A percentile compares a stretch with the other conserved stretches of the same genome.
phyloP scores from a whole-genome alignment of 2,888 invertebrate genomes.

The Drosophila paranaensis region DNA sequence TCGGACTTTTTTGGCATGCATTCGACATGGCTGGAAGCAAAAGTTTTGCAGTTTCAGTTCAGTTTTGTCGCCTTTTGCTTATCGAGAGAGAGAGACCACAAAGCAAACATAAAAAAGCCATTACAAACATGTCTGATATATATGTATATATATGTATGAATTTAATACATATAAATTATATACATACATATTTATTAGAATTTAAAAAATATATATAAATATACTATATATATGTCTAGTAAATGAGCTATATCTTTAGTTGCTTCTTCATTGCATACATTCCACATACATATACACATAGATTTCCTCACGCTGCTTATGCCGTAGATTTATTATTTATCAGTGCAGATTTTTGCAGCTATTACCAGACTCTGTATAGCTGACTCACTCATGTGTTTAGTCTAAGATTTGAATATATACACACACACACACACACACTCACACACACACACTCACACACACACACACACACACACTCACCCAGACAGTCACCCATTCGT shows the following conservation, averaged over 20 bases:
- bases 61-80: conserved; percentile 38
- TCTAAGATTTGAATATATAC: conserved; percentile 39
- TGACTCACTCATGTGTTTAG: conserved; percentile 59
- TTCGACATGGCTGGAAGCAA: conserved; percentile 29
- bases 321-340: conserved; percentile 73
- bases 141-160: not conserved
- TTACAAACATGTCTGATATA: conserved; percentile 37
- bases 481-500: conserved; percentile 8
- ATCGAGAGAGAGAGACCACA: conserved; percentile 48
- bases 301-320: conserved; percentile 52
- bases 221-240: not conserved
- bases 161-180: no score
- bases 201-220: no score
- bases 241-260: not conserved
- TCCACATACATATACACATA: not conserved
- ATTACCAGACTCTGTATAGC: conserved; percentile 25
- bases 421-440: conserved; percentile 17
- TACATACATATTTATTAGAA: no score
- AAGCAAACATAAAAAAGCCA: conserved; percentile 65
- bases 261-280: no score
- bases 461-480: conserved; percentile 19
- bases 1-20: conserved; percentile 38
- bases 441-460: not conserved
- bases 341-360: conserved; percentile 69
- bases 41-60: conserved; percentile 26